Evolutionary conservation across 2,888 invertebrate species (phyloP).

Genomic region (Caenorhabditis angaria): DNA sequence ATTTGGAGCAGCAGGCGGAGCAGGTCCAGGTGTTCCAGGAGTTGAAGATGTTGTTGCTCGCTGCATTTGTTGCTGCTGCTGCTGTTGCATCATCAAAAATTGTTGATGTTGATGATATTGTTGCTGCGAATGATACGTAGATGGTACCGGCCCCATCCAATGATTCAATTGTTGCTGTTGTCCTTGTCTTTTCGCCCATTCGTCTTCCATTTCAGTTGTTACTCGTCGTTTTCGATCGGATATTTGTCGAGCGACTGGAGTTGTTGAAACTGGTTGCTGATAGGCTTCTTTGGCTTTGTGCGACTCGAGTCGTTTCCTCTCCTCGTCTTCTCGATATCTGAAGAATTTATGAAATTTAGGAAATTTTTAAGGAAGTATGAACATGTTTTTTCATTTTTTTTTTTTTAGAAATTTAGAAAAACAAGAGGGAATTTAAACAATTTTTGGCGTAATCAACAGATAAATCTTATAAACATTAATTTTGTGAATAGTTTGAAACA

Average conservation of each 20-base stretch:
- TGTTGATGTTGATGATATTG: slow-evolving; percentile 3
- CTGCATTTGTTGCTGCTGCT: background rate
- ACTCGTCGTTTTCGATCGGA: slow-evolving; percentile 1
- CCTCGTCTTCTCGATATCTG: slow-evolving; percentile 4
- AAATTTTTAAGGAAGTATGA: background rate
- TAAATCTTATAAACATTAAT: too few relatives aligned
- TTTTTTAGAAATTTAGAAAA: too few relatives aligned
- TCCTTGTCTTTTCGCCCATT: background rate
- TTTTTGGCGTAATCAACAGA: too few relatives aligned
- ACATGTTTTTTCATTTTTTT: too few relatives aligned
- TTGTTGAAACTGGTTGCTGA: background rate
- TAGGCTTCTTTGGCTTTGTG: slow-evolving; percentile 3
- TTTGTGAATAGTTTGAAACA: too few relatives aligned
- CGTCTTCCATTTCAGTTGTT: slow-evolving; percentile 1
- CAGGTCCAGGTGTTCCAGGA: too few relatives aligned
- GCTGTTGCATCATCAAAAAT: slow-evolving; percentile 4
- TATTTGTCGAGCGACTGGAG: background rate
- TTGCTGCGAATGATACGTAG: background rate
- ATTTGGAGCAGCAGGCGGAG: background rate
- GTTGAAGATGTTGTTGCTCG: background rate
- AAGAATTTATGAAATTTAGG: background rate
- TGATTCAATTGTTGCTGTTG: slow-evolving; percentile 1
- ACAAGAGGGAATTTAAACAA: too few relatives aligned
- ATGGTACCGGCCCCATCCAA: background rate
- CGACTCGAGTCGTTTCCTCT: background rate